phyloP scores from a whole-genome alignment of 2,113 vertebrate species.

The Corythaixoides concolor region DNA sequence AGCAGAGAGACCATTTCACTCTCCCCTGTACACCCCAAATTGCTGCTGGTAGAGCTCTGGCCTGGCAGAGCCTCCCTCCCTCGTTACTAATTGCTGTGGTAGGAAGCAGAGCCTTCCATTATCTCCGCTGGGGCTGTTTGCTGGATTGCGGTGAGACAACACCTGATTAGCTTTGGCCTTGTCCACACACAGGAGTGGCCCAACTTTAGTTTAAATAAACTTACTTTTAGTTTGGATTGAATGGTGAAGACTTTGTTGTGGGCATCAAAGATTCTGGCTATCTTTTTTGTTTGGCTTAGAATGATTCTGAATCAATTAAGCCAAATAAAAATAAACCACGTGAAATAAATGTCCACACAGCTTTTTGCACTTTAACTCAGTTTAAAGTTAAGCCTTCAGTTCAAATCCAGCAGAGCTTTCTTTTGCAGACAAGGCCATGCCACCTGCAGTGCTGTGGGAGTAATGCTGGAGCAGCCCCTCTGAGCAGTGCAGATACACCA shows the following conservation, averaged over 20 bases:
- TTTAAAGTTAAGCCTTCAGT: background rate
- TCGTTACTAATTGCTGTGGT: background rate
- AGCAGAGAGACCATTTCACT: background rate
- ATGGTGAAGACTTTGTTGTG: background rate
- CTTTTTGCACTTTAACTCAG: background rate
- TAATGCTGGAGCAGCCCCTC: background rate
- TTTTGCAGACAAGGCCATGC: background rate
- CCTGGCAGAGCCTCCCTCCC: background rate
- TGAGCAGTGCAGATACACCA: background rate
- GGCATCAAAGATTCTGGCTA: background rate
- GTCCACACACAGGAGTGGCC: background rate
- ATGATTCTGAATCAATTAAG: background rate
- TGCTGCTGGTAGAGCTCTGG: background rate
- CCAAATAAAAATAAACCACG: background rate
- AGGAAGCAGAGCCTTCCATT: background rate
- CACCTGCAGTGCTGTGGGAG: background rate
- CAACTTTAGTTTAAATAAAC: background rate
- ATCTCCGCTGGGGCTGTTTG: background rate
- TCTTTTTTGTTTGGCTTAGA: background rate
- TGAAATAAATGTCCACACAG: background rate
- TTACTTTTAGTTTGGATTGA: background rate
- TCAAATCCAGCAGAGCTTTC: background rate
- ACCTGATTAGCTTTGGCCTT: conserved; percentile 10
- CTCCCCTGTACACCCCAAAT: background rate
- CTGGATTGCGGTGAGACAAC: background rate